Evolutionary conservation across 2,113 vertebrate species (phyloP), one percentile per base, ranked within the genome.

Genomic region (Sebastes schlegelii): DNA sequence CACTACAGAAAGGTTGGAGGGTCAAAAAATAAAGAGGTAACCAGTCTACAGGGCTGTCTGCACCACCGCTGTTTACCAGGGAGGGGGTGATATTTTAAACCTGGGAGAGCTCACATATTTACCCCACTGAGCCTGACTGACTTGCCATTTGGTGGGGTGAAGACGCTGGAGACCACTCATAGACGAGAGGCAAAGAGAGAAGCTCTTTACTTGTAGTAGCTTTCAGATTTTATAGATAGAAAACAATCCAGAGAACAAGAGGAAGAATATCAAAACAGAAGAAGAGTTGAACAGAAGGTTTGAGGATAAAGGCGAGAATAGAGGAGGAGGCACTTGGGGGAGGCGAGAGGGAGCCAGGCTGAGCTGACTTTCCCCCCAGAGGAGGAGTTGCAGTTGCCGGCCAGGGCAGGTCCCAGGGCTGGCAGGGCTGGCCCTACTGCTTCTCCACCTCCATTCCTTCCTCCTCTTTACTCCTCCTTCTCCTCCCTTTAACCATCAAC

Each of bases 21-120:
- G 96, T 96, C 96, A 96, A 94, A 96, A 97, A 97, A 97, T 96
- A 97, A 95, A 96, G 94, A 95, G 95, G 91, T 85, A 93, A 93
- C 87, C 95, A 93, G 95, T 94, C 74, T 95, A 85, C 92, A 92
- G 87, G 89, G 80, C 94, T 87, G 95, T 90, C 95, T 94, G 55
- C 91, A 85, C 92, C 79, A 49, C 88, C 19, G 43, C 86, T 96
- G 96, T 95, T 96, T 93, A 96, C 94, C 34, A 82, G 79, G 92
- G 92, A 87, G 92, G 92, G 89, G 82, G 91, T 76, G 94, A 65
- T 89, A 89, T 93, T 92, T 89, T 49, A 77, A 95, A 85, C 73
- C 92, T 19, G 67, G 90, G 92, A 84, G 82, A 79, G 95, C 90
- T 84, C 91, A 89, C 94, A 95, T 92, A 95, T 95, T 95, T 94